Conservation (phyloP, 2,888 invertebrate genomes). For the Spatulosminthurus flaviceps region DNA sequence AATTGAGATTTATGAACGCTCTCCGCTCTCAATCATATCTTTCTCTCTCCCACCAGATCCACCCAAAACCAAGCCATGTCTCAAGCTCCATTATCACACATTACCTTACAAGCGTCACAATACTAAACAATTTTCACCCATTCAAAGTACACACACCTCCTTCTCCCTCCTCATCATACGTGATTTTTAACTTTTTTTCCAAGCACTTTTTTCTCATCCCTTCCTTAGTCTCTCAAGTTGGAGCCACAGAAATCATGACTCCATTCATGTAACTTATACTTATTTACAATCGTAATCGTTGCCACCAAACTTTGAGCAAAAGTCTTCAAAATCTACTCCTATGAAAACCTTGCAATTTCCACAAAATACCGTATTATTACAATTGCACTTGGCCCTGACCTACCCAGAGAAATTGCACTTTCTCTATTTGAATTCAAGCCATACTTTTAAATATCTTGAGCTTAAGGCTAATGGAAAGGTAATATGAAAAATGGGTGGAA, state of each 20-base stretch:
- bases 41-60: conserved; percentile 31
- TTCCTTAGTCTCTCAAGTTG: neutral
- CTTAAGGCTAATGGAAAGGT: too few relatives aligned
- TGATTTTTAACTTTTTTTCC: too few relatives aligned
- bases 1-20: conserved; percentile 62
- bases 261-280: neutral
- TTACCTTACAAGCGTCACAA: neutral
- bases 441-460: too few relatives aligned
- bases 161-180: neutral
- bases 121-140: neutral
- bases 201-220: neutral
- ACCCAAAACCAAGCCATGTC: neutral
- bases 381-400: too few relatives aligned
- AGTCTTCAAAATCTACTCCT: too few relatives aligned
- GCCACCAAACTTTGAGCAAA: too few relatives aligned
- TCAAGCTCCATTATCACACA: neutral
- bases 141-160: neutral
- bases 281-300: neutral
- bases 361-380: too few relatives aligned
- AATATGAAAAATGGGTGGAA: too few relatives aligned
- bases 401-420: too few relatives aligned
- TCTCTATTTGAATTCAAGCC: too few relatives aligned
- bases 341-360: too few relatives aligned
- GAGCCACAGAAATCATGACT: too few relatives aligned
- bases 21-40: conserved; percentile 40